These are phyloP conservation scores for Sebastes iracundus DNA, from an alignment of 2,797 vertebrate species.

Conservation along the genomic window DNA sequence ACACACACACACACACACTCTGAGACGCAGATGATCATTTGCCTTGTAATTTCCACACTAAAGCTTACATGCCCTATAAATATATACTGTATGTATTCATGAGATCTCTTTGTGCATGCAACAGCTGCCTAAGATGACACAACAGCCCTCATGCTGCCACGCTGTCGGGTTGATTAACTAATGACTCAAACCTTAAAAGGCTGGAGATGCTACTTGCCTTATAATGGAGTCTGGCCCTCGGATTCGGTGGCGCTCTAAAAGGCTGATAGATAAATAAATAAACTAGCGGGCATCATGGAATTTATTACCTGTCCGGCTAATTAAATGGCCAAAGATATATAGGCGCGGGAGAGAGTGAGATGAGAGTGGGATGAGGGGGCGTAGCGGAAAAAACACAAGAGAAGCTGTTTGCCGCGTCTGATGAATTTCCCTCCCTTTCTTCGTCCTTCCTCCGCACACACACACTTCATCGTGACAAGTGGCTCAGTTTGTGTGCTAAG, in stretches of 20 bases:
- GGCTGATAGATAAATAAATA: slow-evolving; percentile 71
- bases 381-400: slow-evolving; percentile 52
- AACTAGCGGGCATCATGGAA: slow-evolving; percentile 58
- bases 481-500: slow-evolving; percentile 14
- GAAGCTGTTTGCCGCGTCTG: slow-evolving; percentile 50
- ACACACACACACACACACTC: neutral
- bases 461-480: slow-evolving; percentile 46
- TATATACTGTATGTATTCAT: neutral
- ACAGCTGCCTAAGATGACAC: slow-evolving; percentile 21
- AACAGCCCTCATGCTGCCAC: slow-evolving; percentile 10
- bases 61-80: neutral
- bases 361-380: slow-evolving; percentile 62
- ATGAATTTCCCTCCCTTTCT: slow-evolving; percentile 52
- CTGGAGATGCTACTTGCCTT: slow-evolving; percentile 55
- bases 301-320: slow-evolving; percentile 83
- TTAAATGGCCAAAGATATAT: slow-evolving; percentile 82
- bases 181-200: slow-evolving; percentile 62
- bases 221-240: slow-evolving; percentile 62
- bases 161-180: slow-evolving; percentile 58
- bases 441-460: neutral
- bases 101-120: neutral
- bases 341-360: slow-evolving; percentile 44
- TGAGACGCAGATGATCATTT: slow-evolving; percentile 7
- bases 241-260: slow-evolving; percentile 55
- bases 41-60: neutral